Evolutionary conservation across 2,113 vertebrate genomes (phyloP).

Genomic region (Progne subis): DNA sequence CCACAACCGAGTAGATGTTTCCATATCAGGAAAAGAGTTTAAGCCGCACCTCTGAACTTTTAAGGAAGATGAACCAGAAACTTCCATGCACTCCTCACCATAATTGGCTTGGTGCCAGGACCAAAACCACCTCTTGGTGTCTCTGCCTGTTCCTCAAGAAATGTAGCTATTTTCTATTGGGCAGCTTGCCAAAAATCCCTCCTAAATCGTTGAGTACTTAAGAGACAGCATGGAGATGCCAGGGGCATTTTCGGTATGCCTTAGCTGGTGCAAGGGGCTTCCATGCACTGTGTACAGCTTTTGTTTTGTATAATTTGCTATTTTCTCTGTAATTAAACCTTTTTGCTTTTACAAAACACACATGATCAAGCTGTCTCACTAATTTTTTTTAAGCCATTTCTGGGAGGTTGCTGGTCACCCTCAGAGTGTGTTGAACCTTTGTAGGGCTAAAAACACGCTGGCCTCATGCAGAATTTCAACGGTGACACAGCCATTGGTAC

Average conservation of each 20-base stretch:
- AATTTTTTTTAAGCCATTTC: not conserved
- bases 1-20: not conserved
- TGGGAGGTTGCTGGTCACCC: not conserved
- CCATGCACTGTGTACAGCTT: not conserved
- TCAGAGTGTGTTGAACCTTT: not conserved
- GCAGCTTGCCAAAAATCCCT: not conserved
- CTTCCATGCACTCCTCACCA: not conserved
- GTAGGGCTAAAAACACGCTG: not conserved
- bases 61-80: not conserved
- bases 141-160: not conserved
- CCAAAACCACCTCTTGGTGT: not conserved
- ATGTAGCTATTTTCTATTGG: not conserved
- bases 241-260: not conserved
- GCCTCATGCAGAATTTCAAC: not conserved
- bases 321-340: not conserved
- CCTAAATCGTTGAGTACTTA: not conserved
- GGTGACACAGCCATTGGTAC: slow-evolving; percentile 27
- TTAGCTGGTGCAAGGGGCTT: not conserved
- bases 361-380: accelerated
- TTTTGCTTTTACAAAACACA: not conserved
- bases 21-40: not conserved
- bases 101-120: not conserved
- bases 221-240: not conserved
- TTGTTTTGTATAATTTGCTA: not conserved
- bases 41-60: not conserved